These are phyloP conservation scores for Panulirus ornatus DNA, from an alignment of 1,140 invertebrate species.

Conservation along the genomic window DNA sequence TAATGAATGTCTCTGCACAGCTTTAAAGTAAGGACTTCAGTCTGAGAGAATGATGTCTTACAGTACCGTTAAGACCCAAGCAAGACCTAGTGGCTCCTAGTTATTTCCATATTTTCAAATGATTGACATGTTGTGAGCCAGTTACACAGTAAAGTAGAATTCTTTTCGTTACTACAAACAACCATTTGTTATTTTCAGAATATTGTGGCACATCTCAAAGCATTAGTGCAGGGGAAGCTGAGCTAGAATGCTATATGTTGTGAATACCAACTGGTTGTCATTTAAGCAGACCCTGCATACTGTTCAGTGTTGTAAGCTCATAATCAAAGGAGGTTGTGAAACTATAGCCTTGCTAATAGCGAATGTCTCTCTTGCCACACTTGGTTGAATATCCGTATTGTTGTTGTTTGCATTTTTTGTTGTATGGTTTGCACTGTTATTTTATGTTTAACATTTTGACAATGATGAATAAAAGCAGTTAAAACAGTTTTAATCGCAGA, in stretches of 20 bases:
- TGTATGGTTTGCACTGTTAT: constrained; percentile 45
- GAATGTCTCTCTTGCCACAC: background rate
- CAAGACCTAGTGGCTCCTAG: too few species aligned
- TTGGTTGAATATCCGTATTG: background rate
- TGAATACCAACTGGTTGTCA: background rate
- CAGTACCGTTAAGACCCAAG: too few species aligned
- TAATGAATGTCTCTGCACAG: too few species aligned
- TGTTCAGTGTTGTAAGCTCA: background rate
- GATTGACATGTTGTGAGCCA: too few species aligned
- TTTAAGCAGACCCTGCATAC: background rate
- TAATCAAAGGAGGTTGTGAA: background rate
- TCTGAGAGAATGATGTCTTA: too few species aligned
- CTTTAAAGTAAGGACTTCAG: too few species aligned
- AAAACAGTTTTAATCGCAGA: background rate
- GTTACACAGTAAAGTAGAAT: too few species aligned
- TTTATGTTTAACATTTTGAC: constrained; percentile 1
- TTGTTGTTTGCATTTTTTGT: constrained; percentile 41
- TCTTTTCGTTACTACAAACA: background rate
- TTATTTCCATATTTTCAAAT: too few species aligned
- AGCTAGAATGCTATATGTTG: background rate
- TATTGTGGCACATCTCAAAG: background rate
- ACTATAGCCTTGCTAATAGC: background rate
- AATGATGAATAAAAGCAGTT: background rate
- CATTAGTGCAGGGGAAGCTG: background rate
- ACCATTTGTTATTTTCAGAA: background rate